Evolutionary conservation across 2,888 invertebrate species (phyloP).

Genomic region (Rugalucina vietnamica): DNA sequence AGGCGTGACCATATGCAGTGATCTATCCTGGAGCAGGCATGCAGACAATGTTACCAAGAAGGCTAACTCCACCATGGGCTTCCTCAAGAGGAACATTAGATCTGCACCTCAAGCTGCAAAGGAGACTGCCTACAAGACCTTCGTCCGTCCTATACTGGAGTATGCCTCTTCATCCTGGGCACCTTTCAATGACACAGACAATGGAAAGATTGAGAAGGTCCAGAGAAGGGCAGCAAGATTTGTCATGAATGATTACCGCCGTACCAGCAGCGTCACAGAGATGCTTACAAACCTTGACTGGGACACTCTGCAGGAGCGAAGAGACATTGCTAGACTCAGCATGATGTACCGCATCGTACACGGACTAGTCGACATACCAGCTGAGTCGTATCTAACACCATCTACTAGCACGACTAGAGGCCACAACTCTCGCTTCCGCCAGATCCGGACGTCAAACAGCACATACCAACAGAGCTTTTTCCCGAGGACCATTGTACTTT

Average conservation of each 20-base stretch:
- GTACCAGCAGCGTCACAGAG: neutral
- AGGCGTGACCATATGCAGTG: neutral
- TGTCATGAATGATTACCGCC: neutral
- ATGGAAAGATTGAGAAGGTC: neutral
- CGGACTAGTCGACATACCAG: neutral
- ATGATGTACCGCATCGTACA: neutral
- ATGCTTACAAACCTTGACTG: neutral
- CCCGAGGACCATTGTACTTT: neutral
- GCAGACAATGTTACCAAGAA: too few relatives aligned
- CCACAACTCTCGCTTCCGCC: neutral
- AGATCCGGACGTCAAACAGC: neutral
- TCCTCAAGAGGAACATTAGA: too few relatives aligned
- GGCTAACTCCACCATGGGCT: too few relatives aligned
- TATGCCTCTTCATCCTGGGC: constrained; percentile 1
- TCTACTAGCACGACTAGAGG: neutral
- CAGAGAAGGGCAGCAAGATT: neutral
- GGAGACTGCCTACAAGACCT: neutral
- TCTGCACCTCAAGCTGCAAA: too few relatives aligned
- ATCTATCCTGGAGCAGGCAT: too few relatives aligned
- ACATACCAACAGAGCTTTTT: neutral
- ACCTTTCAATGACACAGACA: neutral
- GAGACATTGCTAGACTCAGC: neutral
- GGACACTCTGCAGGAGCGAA: neutral
- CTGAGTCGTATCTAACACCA: neutral
- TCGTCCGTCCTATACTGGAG: neutral